phyloP scores from a whole-genome alignment of 2,797 vertebrate genomes.

The Dermochelys coriacea region DNA sequence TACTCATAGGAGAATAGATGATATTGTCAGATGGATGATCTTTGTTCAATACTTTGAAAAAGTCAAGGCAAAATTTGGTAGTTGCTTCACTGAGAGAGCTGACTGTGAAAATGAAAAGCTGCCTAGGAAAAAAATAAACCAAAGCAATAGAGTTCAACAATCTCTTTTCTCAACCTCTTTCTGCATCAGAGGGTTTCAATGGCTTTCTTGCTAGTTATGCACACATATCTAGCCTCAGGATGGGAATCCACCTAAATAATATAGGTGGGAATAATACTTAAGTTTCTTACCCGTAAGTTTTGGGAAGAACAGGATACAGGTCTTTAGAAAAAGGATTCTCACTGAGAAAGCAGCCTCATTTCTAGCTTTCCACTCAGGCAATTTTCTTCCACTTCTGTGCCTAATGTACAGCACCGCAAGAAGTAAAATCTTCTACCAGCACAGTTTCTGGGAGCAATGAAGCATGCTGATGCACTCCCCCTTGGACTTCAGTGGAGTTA shows the following conservation, averaged over 20 bases:
- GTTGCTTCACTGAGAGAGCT: slow-evolving; percentile 71
- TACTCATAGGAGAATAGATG: slow-evolving; percentile 77
- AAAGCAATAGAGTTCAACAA: background rate
- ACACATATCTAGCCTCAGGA: rapidly evolving
- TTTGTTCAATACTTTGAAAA: slow-evolving; percentile 78
- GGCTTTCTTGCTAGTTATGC: background rate
- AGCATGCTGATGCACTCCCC: background rate
- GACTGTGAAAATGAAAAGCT: slow-evolving; percentile 33
- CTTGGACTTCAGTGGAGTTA: background rate
- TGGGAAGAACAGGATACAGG: background rate
- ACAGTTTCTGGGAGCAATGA: background rate
- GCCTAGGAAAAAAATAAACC: slow-evolving; percentile 48
- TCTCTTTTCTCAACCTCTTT: background rate
- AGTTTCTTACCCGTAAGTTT: too few species aligned
- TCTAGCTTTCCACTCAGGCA: background rate
- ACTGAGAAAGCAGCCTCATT: background rate
- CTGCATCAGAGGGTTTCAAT: background rate
- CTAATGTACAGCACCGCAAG: background rate
- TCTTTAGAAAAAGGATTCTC: background rate
- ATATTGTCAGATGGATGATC: slow-evolving; percentile 70
- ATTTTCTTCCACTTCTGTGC: background rate
- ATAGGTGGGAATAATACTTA: too few species aligned
- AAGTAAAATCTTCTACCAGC: background rate
- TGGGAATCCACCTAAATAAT: too few species aligned
- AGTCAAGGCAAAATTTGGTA: slow-evolving; percentile 78